Conservation (phyloP, 2,888 invertebrate genomes). For the Caradrina clavipalpis region DNA sequence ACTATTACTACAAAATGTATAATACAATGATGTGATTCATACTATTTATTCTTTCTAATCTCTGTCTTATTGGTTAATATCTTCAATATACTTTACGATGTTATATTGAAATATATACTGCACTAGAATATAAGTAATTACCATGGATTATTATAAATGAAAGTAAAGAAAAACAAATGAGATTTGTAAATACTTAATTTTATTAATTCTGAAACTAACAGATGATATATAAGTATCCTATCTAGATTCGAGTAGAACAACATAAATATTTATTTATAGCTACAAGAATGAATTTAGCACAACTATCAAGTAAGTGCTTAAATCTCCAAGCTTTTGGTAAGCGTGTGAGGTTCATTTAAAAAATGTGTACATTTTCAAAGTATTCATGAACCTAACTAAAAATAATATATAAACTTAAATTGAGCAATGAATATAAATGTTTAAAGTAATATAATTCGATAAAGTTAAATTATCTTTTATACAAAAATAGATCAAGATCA, state of each 20-base stretch:
- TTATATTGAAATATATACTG: too few relatives aligned
- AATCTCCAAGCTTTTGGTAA: slow-evolving; percentile 66
- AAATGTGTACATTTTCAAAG: slow-evolving; percentile 44
- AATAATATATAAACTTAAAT: slow-evolving; percentile 60
- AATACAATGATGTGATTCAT: background rate
- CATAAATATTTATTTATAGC: slow-evolving; percentile 87
- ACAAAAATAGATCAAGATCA: slow-evolving; percentile 43
- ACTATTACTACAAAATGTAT: too few relatives aligned
- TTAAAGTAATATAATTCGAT: slow-evolving; percentile 51
- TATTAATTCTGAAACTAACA: slow-evolving; percentile 91
- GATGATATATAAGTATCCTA: slow-evolving; percentile 90
- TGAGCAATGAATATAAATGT: slow-evolving; percentile 56
- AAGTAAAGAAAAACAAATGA: slow-evolving; percentile 76
- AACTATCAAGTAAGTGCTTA: slow-evolving; percentile 52
- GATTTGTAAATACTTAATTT: slow-evolving; percentile 90
- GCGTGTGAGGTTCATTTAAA: slow-evolving; percentile 64
- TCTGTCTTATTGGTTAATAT: background rate
- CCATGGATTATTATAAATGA: slow-evolving; percentile 12
- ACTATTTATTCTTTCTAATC: background rate
- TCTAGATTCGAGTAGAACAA: slow-evolving; percentile 88
- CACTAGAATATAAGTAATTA: background rate
- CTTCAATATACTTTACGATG: background rate
- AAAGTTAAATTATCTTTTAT: slow-evolving; percentile 42
- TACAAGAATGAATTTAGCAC: slow-evolving; percentile 89
- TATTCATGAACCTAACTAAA: slow-evolving; percentile 45